Conservation (phyloP, 2,888 invertebrate species). For the Metalampra italica region DNA sequence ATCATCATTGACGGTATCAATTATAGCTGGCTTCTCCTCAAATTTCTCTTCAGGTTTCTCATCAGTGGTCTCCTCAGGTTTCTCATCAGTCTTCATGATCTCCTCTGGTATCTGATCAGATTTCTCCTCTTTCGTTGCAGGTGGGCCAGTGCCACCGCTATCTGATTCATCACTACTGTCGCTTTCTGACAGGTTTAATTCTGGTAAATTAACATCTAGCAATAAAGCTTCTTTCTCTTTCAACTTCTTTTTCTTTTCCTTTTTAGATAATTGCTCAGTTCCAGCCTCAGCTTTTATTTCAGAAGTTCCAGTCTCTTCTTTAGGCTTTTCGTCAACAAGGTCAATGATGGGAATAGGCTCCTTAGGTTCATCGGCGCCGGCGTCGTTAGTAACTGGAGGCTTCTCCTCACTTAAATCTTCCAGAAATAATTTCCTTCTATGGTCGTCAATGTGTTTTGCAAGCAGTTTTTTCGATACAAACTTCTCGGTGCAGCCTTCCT, state of each 20-base stretch:
- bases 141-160: constrained; percentile 40
- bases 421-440: constrained; percentile 61
- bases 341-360: constrained; percentile 55
- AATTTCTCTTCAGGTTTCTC: constrained; percentile 20
- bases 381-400: constrained; percentile 31
- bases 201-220: constrained; percentile 83
- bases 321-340: constrained; percentile 54
- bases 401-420: constrained; percentile 52
- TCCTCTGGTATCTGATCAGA: not conserved
- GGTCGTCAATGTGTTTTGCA: constrained; percentile 83
- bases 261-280: constrained; percentile 55
- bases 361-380: constrained; percentile 42
- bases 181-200: constrained; percentile 90
- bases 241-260: constrained; percentile 65
- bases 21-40: constrained; percentile 24
- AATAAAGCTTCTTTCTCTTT: constrained; percentile 70
- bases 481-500: constrained; percentile 84
- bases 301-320: constrained; percentile 50
- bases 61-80: constrained; percentile 26
- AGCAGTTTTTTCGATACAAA: constrained; percentile 90
- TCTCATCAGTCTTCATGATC: constrained; percentile 27
- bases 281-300: constrained; percentile 48
- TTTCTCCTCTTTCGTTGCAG: constrained; percentile 12
- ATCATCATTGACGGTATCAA: constrained; percentile 15
- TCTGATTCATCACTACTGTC: constrained; percentile 86